Base-by-base conservation (phyloP, 2,113 vertebrate species). In the Ptychochromis oligacanthus region DNA sequence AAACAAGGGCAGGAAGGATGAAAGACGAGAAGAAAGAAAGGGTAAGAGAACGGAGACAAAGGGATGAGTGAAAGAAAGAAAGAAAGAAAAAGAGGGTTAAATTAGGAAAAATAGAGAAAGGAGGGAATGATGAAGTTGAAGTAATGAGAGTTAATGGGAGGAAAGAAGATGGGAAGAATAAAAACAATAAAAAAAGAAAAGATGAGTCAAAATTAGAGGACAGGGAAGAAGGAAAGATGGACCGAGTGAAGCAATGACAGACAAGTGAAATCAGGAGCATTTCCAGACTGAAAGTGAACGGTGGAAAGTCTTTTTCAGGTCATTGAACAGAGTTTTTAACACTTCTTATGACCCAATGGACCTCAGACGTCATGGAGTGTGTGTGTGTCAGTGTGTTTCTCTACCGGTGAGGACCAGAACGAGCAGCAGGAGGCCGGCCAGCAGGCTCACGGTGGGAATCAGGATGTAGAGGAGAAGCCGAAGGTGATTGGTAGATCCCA, bases 381-480 rank as follows among this genome's bases (percentile, higher is more conserved):
- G 14, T 49, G 0, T 72, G 26, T 56, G 55, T 72, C 24, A 28
- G 24, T 54, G 52, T 20, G 52, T 20, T 5, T 70, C 24, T 52
- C 6, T 72, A 92, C 92, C 93, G 5, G 88, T 90, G 24, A 91
- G 83, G 28, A 64, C 61, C 52, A 93, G 90, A 34, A 77, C 55
- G 7, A 93, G 87, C 82, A 93, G 84, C 87, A 94, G 89, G 75
- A 91, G 75, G 4, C 72, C 91, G 2, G 77, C 84, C 89, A 94
- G 60, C 70, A 93, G 91, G 61, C 87, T 91, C 20, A 84, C 28
- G 2, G 85, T 57, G 7, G 94, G 93, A 13, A 95, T 31, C 77
- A 95, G 89, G 90, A 95, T 87, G 91, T 85, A 93, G 78, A 93
- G 81, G 5, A 93, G 85, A 6, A 89, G 91, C 20, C 90, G 85